Evolutionary conservation across 1,140 invertebrate species (phyloP), one percentile per base, ranked within the genome.

Genomic region (Procambarus virginalis): DNA sequence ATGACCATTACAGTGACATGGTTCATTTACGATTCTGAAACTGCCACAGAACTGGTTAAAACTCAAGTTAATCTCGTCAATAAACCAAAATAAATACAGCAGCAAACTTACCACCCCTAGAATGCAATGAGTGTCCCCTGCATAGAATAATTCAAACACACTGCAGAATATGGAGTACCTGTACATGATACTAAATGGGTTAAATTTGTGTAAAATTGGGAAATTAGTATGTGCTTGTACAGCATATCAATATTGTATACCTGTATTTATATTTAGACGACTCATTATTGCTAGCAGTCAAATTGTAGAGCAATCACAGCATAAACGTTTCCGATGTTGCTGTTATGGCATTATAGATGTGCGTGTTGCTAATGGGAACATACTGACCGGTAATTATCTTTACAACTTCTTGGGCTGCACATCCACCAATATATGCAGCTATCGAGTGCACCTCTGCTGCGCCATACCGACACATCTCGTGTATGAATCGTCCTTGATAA

Each of bases 351-450:
- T 99, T 98, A 94, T 99, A 99, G 92, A 99, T 96, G 94, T 98
- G 97, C 1, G 97, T 98, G 94, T 99, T 99, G 94, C 99, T 96
- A 68, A 99, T 95, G 14, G 99, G 98, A 93, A 98, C 97, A 94
- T 99, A 99, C 94, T 99, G 99, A 93, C 96, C 96, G 2, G 99
- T 99, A 76, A 99, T 96, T n/a, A 99, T 95, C 95, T 99, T 99
- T 86, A 99, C 99, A 3, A 96, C 96, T 95, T 99, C 99, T 93
- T 99, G 99, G 17, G 98, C 98, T 68, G 96, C 97, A 93, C 97
- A 97, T 2, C 98, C 99, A 92, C 97, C 97, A 87, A 99, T 95
- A 94, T 98, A 98, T 10, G 98, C 96, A 49, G 98, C 98, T n/a
- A 99, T 95, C 55, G 98, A 97, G 94, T 99, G 99, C 70, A 99